Conservation (phyloP, 2,113 vertebrate species). For the Riparia riparia region DNA sequence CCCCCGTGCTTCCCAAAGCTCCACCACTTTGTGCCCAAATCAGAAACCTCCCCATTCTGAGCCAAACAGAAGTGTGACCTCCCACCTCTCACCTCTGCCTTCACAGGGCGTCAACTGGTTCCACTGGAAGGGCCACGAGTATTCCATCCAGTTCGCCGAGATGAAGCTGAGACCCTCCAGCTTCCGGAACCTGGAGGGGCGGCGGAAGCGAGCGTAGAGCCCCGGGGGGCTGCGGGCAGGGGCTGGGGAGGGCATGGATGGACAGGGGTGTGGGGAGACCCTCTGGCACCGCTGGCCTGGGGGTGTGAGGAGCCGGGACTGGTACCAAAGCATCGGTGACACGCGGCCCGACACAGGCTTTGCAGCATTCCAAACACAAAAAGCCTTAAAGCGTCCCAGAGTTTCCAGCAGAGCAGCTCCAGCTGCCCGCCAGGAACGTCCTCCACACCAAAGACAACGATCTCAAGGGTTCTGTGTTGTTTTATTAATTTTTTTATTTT, state of each 20-base stretch:
- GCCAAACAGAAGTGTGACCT: fast-evolving
- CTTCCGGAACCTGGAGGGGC: slow-evolving; percentile 94
- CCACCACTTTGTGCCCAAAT: too few relatives aligned
- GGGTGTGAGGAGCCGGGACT: slow-evolving; percentile 1
- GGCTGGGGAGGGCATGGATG: background rate
- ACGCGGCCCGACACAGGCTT: slow-evolving; percentile 17
- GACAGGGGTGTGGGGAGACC: background rate
- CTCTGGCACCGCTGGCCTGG: background rate
- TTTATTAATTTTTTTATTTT: background rate
- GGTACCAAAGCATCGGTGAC: slow-evolving; percentile 56
- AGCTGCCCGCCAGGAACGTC: slow-evolving; percentile 23
- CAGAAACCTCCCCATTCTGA: background rate
- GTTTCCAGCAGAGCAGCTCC: background rate
- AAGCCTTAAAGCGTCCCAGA: slow-evolving; percentile 31
- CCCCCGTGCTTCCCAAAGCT: background rate
- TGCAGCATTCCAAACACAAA: background rate
- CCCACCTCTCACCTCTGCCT: background rate
- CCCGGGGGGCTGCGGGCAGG: slow-evolving; percentile 2
- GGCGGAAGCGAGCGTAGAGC: slow-evolving; percentile 90
- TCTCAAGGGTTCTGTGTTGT: slow-evolving; percentile 52
- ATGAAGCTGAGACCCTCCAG: slow-evolving; percentile 97
- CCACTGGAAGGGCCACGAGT: slow-evolving; percentile 98
- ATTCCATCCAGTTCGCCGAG: slow-evolving; percentile 95
- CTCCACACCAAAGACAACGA: slow-evolving; percentile 80
- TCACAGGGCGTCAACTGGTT: slow-evolving; percentile 96